Percentiles rank a stretch among this genome's conserved stretches.
phyloP scores from a whole-genome alignment of 2,888 invertebrate species.

The Endomychus coccineus region DNA sequence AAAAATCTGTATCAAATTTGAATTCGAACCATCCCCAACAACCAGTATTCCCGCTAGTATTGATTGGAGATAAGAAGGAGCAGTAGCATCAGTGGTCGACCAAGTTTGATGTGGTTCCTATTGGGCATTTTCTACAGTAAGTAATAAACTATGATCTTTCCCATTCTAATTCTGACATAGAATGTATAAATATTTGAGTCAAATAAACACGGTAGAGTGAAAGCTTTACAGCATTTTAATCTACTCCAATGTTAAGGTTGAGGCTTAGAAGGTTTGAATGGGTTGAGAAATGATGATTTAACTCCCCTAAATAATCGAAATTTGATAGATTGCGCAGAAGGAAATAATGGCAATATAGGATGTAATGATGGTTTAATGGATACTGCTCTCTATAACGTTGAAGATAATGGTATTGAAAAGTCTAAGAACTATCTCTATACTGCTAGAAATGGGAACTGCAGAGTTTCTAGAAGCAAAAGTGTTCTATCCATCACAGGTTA shows the following conservation, averaged over 20 bases:
- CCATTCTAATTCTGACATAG: too few species aligned
- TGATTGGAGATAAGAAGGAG: slow-evolving; percentile 47
- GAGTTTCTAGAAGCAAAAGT: slow-evolving; percentile 17
- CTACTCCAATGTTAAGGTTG: too few species aligned
- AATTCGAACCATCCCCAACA: slow-evolving; percentile 7
- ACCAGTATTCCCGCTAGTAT: slow-evolving; percentile 39
- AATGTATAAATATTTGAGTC: too few species aligned
- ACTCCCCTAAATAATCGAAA: too few species aligned
- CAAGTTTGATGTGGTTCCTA: slow-evolving; percentile 55
- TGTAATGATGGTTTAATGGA: slow-evolving; percentile 83
- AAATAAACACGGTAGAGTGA: too few species aligned
- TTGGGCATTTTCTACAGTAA: slow-evolving; percentile 55
- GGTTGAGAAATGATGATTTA: too few species aligned
- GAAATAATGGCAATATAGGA: slow-evolving; percentile 81
- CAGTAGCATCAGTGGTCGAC: slow-evolving; percentile 48
- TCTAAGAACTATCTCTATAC: slow-evolving; percentile 47
- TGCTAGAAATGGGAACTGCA: slow-evolving; percentile 21
- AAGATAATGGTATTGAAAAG: too few species aligned
- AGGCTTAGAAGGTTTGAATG: too few species aligned
- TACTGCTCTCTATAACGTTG: slow-evolving; percentile 76
- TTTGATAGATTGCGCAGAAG: slow-evolving; percentile 77
- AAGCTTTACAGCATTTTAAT: too few species aligned
- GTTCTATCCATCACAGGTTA: too few species aligned
- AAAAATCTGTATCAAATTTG: not conserved
- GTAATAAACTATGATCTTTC: too few species aligned